A percentile compares a stretch with the other conserved stretches of the same genome.
phyloP scores from a whole-genome alignment of 2,113 vertebrate species.

The Apeltes quadracus region DNA sequence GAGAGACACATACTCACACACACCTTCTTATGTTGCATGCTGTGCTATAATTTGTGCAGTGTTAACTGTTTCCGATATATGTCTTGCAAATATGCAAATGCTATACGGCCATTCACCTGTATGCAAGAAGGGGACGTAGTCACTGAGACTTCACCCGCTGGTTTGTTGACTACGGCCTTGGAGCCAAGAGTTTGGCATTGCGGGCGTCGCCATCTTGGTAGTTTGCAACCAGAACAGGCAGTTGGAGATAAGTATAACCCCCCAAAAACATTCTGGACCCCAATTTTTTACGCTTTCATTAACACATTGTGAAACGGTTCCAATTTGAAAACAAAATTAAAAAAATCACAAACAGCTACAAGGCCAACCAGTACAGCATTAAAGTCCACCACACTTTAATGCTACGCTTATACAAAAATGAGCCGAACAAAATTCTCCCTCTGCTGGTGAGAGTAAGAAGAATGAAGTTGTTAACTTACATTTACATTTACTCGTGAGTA shows the following conservation, averaged over 20 bases:
- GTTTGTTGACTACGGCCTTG: neutral
- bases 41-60: neutral
- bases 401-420: neutral
- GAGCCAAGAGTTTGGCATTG: neutral
- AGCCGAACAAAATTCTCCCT: too few relatives aligned
- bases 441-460: neutral
- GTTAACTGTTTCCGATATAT: slow-evolving; percentile 10
- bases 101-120: neutral
- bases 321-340: neutral
- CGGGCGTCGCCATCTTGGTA: neutral
- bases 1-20: slow-evolving; percentile 20
- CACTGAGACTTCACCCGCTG: neutral
- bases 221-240: neutral
- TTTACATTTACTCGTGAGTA: too few relatives aligned
- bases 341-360: neutral
- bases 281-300: neutral
- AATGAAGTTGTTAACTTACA: neutral
- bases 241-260: neutral
- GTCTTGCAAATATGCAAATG: neutral
- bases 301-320: neutral
- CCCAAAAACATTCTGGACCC: neutral
- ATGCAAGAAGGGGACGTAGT: neutral
- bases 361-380: neutral
- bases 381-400: neutral
- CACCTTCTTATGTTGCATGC: slow-evolving; percentile 12